Conservation (phyloP, 2,113 vertebrate genomes). For the Propithecus coquereli region DNA sequence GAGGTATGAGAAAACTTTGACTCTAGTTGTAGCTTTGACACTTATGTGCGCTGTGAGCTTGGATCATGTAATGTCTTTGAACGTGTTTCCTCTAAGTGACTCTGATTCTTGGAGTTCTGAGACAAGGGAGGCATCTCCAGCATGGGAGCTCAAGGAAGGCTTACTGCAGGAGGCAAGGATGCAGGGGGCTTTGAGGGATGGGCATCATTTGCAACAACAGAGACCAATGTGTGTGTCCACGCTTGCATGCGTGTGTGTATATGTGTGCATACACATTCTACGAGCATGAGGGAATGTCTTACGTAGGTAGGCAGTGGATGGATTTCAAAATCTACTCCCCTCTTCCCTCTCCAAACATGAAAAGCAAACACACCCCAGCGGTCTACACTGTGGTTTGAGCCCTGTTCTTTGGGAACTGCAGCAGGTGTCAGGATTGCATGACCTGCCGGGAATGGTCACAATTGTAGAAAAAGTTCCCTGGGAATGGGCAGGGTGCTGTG, state of each 20-base stretch:
- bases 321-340: background rate
- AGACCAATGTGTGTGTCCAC: background rate
- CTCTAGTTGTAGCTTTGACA: background rate
- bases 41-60: background rate
- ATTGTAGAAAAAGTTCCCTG: background rate
- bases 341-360: background rate
- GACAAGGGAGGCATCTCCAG: background rate
- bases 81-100: background rate
- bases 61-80: background rate
- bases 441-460: background rate
- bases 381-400: background rate
- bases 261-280: background rate
- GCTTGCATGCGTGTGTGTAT: background rate
- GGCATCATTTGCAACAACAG: background rate
- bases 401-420: background rate
- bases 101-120: background rate
- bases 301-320: background rate
- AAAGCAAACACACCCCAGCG: background rate
- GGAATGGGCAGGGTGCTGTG: background rate
- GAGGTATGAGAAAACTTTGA: background rate
- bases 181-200: background rate
- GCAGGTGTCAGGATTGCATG: background rate
- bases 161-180: background rate
- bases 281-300: background rate
- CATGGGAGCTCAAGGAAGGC: background rate